Conservation (phyloP, 2,888 invertebrate genomes). For the Zonitis immaculata region DNA sequence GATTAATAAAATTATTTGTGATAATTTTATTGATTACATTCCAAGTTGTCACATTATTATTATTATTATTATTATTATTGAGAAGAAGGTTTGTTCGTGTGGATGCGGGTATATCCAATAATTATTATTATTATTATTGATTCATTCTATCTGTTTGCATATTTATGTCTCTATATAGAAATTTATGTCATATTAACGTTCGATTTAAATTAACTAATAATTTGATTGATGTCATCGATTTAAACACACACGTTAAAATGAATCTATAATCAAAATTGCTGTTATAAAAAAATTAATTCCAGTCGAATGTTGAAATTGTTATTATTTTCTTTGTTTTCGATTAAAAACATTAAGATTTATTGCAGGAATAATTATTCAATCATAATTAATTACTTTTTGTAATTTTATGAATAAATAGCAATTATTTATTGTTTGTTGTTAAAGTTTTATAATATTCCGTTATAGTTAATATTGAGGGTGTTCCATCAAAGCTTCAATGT, state of each 20-base stretch:
- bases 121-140: conserved; percentile 1
- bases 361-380: background rate
- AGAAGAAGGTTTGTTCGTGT: background rate
- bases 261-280: no score
- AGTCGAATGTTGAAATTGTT: background rate
- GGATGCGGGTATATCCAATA: background rate
- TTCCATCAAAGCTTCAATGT: conserved; percentile 17
- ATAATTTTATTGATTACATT: background rate
- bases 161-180: background rate
- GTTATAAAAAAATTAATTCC: background rate
- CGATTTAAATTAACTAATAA: background rate
- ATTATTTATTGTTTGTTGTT: no score
- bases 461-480: conserved; percentile 4
- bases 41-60: background rate
- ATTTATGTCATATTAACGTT: conserved; percentile 1
- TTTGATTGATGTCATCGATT: background rate
- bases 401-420: conserved; percentile 7
- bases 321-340: background rate
- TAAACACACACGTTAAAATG: background rate
- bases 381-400: conserved; percentile 6
- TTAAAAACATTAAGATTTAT: background rate
- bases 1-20: background rate
- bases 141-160: background rate
- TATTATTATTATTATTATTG: no score
- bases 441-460: background rate